Evolutionary conservation across 2,113 vertebrate genomes (phyloP), one percentile per base, ranked within the genome.

Genomic region (Ascaphus truei): DNA sequence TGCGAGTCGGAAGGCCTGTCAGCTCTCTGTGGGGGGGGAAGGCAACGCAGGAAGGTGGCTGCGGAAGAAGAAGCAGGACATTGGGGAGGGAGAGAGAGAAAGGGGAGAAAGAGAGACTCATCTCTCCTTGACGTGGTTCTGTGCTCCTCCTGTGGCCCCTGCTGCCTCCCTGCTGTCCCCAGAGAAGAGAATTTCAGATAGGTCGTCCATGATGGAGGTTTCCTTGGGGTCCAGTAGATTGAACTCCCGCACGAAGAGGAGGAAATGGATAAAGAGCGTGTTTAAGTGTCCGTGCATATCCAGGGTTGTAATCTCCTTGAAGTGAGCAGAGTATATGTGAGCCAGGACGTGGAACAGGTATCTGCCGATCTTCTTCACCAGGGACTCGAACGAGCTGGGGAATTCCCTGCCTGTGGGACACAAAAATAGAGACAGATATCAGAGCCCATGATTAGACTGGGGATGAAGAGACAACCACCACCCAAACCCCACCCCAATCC

Each of bases 231-330:
- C 97, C 60, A 99, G 92, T 88, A 99, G 89, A 85, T 92, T 96
- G 92, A 99, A 99, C 82, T 98, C 96, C 85, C 96, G 89, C 85
- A 96, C 90, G 78, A 98, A 99, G 85, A 98, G 92, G 79, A 98
- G 93, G 93, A 98, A 99, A 90, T 98, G 96, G 85, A 86, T 88
- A 65, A 97, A 99, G 68, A 98, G 92, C 12, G 96, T 96, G 90
- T 99, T 99, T 89, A 98, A 89, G 85, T 99, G 97, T 85, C 94
- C 95, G 75, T 98, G 97, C 77, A 99, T 93, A 83, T 98, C 95
- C 71, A 99, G 89, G 65, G 92, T 91, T 88, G 98, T 89, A 2
- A 93, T 97, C 91, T 98, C 96, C 82, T 96, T 96, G 90, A 98
- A 98, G 89, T 98, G 96, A 78, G 94, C 89, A 80, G 93, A 98